Percentiles rank a stretch among this genome's conserved stretches.
phyloP scores from a whole-genome alignment of 2,888 invertebrate species.

The Watsonalla cultraria region DNA sequence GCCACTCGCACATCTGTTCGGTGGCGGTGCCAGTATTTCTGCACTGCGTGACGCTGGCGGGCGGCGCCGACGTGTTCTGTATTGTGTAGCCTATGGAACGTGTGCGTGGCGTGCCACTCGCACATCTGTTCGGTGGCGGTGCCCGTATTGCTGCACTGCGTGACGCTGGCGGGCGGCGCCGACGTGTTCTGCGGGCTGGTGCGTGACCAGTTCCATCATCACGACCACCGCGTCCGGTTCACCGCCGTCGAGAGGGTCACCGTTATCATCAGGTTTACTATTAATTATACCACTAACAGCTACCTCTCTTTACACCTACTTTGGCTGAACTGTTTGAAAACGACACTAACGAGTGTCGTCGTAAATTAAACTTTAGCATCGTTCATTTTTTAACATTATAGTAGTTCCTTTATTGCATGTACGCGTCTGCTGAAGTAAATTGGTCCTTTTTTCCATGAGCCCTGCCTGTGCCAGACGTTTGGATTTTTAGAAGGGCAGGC shows the following conservation, averaged over 20 bases:
- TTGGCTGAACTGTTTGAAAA: no score
- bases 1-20: constrained; percentile 96
- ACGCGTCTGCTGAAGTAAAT: no score
- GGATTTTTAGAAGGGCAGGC: no score
- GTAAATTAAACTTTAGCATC: no score
- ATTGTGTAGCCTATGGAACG: constrained; percentile 89
- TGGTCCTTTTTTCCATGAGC: no score
- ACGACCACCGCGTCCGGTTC: constrained; percentile 93
- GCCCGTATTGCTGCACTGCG: constrained; percentile 95
- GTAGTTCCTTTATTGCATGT: no score
- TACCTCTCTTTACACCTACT: no score
- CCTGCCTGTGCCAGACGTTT: no score
- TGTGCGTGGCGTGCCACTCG: constrained; percentile 94
- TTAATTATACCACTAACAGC: no score
- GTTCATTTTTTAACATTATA: no score
- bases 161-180: constrained; percentile 94
- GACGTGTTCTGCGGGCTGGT: constrained; percentile 98
- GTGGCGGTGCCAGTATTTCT: constrained; percentile 94
- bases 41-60: constrained; percentile 80
- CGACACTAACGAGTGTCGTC: no score
- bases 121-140: constrained; percentile 96
- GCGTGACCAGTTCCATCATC: constrained; percentile 94
- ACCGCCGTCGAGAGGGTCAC: constrained; percentile 97
- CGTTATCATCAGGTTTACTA: constrained; percentile 84
- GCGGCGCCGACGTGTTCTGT: neutral